Conservation (phyloP, 2,797 vertebrate species). For the Mycteria americana region DNA sequence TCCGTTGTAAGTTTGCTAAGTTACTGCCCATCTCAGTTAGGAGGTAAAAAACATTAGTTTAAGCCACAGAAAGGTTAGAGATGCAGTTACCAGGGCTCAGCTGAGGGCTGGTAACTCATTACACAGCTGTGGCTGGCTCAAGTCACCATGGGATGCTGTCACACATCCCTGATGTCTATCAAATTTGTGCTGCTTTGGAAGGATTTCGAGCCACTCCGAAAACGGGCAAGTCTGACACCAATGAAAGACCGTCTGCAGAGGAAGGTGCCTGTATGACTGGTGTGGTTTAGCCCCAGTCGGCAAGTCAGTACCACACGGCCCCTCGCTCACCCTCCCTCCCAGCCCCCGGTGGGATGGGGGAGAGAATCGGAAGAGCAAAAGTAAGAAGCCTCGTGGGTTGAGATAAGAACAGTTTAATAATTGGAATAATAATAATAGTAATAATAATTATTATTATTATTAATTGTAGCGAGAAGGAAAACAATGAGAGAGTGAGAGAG, state of each 20-base stretch:
- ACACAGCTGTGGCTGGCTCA: not conserved
- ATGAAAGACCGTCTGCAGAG: not conserved
- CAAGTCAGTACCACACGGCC: too few species aligned
- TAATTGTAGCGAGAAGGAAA: too few species aligned
- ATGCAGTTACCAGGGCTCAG: not conserved
- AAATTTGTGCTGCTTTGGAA: not conserved
- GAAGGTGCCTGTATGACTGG: not conserved
- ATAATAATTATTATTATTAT: too few species aligned
- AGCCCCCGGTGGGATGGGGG: too few species aligned
- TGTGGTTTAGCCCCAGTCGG: too few species aligned
- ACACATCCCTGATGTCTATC: not conserved
- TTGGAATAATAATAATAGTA: too few species aligned
- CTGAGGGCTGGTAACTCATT: not conserved
- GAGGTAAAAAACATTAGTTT: not conserved
- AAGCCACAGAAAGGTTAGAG: not conserved
- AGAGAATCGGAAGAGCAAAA: too few species aligned
- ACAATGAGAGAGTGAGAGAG: too few species aligned
- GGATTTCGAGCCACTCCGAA: accelerated
- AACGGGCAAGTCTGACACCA: not conserved
- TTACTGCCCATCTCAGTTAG: not conserved
- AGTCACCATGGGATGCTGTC: not conserved
- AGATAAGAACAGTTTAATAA: too few species aligned
- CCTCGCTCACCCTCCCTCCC: too few species aligned
- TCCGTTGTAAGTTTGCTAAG: not conserved
- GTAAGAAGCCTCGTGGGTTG: too few species aligned